These are phyloP conservation scores for Eledone cirrhosa DNA, from an alignment of 2,888 invertebrate species.

Conservation along the genomic window DNA sequence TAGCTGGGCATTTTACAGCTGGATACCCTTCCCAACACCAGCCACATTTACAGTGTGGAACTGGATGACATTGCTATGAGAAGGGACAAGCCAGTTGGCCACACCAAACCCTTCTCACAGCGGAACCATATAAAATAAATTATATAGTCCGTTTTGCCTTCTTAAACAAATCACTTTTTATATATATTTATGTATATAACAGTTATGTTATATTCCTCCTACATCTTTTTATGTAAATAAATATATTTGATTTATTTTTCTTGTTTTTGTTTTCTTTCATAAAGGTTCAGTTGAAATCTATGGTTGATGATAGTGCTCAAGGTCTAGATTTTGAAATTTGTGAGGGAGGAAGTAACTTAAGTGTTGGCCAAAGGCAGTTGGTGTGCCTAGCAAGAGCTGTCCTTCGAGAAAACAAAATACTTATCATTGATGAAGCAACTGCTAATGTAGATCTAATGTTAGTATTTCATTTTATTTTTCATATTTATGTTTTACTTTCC, in stretches of 20 bases:
- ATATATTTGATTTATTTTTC: not conserved
- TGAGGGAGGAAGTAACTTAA: constrained; percentile 52
- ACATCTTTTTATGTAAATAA: not conserved
- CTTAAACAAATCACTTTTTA: too few relatives aligned
- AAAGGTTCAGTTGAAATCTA: constrained; percentile 60
- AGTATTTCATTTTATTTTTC: constrained; percentile 34
- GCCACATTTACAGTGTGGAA: too few relatives aligned
- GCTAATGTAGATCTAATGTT: constrained; percentile 64
- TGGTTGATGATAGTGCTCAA: constrained; percentile 55
- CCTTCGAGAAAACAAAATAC: constrained; percentile 60
- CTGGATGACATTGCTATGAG: too few relatives aligned
- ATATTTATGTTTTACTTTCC: too few relatives aligned
- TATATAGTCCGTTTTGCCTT: too few relatives aligned
- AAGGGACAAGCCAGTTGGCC: too few relatives aligned
- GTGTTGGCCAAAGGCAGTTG: constrained; percentile 52
- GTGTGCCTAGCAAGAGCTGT: constrained; percentile 59
- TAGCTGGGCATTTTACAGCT: too few relatives aligned
- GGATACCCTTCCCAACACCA: too few relatives aligned
- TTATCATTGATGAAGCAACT: constrained; percentile 66
- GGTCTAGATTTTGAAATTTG: constrained; percentile 55
- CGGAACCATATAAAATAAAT: too few relatives aligned
- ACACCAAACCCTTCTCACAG: too few relatives aligned
- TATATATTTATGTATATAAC: too few relatives aligned
- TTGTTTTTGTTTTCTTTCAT: not conserved
- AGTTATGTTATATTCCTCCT: too few relatives aligned